These are phyloP conservation scores for Solea solea DNA, from an alignment of 2,113 vertebrate genomes.

Conservation along the genomic window DNA sequence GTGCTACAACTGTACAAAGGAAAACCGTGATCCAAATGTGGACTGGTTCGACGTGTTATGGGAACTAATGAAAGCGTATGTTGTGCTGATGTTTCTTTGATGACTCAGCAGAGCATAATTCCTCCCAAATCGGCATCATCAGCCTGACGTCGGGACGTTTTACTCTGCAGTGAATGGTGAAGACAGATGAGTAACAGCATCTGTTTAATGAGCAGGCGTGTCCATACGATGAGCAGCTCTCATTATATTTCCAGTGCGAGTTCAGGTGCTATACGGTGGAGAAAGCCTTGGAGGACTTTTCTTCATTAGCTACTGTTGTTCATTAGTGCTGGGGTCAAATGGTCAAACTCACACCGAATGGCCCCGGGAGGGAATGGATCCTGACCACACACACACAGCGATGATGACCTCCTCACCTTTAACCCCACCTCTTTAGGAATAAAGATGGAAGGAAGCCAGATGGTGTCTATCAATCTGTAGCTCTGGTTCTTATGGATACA, in stretches of 20 bases:
- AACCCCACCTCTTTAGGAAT: neutral
- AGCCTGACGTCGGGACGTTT: neutral
- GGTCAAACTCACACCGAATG: constrained; percentile 15
- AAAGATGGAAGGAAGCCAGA: neutral
- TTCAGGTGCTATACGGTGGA: constrained; percentile 25
- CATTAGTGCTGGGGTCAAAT: constrained; percentile 55
- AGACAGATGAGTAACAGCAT: neutral
- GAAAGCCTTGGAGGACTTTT: constrained; percentile 27
- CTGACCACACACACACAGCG: neutral
- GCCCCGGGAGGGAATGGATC: constrained; percentile 10
- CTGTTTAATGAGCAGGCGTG: constrained; percentile 31
- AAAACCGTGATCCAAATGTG: too few species aligned
- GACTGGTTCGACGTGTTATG: too few species aligned
- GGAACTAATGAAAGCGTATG: too few species aligned
- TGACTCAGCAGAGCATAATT: constrained; percentile 10
- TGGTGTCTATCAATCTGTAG: neutral
- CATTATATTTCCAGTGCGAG: constrained; percentile 21
- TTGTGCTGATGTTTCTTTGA: neutral
- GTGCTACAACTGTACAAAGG: too few species aligned
- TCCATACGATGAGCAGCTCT: constrained; percentile 21
- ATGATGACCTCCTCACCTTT: constrained; percentile 32
- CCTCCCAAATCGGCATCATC: constrained; percentile 6
- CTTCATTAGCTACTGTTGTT: constrained; percentile 25
- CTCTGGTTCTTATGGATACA: neutral
- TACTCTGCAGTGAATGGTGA: neutral